Evolutionary conservation across 2,113 vertebrate species (phyloP).

Genomic region (Columba livia): DNA sequence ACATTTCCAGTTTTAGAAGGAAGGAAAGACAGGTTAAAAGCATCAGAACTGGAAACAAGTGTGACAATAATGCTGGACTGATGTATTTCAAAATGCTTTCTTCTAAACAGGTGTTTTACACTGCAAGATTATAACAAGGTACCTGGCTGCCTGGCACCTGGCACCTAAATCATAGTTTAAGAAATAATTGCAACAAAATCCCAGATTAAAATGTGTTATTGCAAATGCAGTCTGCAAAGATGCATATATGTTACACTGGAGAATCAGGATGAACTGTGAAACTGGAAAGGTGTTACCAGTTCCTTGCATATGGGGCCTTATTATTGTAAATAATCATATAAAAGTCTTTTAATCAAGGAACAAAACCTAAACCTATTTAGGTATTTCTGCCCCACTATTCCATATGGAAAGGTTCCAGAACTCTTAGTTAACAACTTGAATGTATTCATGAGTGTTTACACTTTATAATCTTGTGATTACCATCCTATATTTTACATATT

Average conservation of each 20-base stretch:
- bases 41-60: fast-evolving
- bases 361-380: background rate
- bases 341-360: background rate
- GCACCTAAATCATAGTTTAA: background rate
- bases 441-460: background rate
- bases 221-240: background rate
- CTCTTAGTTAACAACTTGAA: background rate
- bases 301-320: background rate
- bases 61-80: background rate
- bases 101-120: background rate
- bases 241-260: background rate
- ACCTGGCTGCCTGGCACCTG: background rate
- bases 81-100: background rate
- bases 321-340: background rate
- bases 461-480: background rate
- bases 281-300: background rate
- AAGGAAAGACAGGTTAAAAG: background rate
- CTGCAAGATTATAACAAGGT: background rate
- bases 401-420: background rate
- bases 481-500: background rate
- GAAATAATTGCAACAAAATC: background rate
- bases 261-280: background rate
- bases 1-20: background rate
- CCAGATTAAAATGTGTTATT: background rate
- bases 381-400: background rate